A percentile compares a stretch with the other conserved stretches of the same genome.
phyloP scores from a whole-genome alignment of 1,140 invertebrate species.

The Dysdera silvatica region DNA sequence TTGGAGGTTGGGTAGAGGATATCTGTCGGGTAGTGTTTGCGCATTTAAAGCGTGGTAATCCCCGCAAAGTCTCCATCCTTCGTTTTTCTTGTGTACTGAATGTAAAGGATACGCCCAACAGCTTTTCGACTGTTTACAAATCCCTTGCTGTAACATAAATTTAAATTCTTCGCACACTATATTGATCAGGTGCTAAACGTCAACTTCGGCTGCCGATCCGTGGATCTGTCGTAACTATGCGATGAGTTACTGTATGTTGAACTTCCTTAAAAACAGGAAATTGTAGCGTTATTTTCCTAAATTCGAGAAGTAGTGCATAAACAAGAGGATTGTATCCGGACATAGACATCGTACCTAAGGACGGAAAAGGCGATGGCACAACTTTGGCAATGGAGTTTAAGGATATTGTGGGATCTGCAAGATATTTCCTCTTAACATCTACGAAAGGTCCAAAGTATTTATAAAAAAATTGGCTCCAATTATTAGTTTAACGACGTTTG shows the following conservation, averaged over 20 bases:
- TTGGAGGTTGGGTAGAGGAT: neutral
- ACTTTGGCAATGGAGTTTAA: too few relatives aligned
- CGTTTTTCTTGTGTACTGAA: slow-evolving; percentile 22
- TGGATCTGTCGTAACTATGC: slow-evolving; percentile 12
- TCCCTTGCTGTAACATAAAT: slow-evolving; percentile 4
- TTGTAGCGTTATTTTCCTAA: too few relatives aligned
- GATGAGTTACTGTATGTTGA: slow-evolving; percentile 4
- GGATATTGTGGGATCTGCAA: too few relatives aligned
- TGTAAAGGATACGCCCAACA: slow-evolving; percentile 33
- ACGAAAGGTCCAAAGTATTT: too few relatives aligned
- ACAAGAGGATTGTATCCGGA: too few relatives aligned
- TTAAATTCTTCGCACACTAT: neutral
- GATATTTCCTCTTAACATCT: too few relatives aligned
- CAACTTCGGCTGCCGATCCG: slow-evolving; percentile 1
- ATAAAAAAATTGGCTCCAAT: too few relatives aligned
- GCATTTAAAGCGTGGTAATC: neutral
- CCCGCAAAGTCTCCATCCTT: neutral
- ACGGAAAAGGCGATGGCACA: too few relatives aligned
- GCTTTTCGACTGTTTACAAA: slow-evolving; percentile 31
- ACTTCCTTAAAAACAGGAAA: too few relatives aligned
- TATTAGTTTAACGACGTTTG: too few relatives aligned
- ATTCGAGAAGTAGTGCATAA: too few relatives aligned
- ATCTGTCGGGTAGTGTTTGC: neutral
- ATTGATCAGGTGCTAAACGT: slow-evolving; percentile 6
- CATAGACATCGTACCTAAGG: too few relatives aligned